A percentile compares a stretch with the other conserved stretches of the same genome.
Conservation (phyloP, 2,113 vertebrate genomes). For the Casuarius casuarius region DNA sequence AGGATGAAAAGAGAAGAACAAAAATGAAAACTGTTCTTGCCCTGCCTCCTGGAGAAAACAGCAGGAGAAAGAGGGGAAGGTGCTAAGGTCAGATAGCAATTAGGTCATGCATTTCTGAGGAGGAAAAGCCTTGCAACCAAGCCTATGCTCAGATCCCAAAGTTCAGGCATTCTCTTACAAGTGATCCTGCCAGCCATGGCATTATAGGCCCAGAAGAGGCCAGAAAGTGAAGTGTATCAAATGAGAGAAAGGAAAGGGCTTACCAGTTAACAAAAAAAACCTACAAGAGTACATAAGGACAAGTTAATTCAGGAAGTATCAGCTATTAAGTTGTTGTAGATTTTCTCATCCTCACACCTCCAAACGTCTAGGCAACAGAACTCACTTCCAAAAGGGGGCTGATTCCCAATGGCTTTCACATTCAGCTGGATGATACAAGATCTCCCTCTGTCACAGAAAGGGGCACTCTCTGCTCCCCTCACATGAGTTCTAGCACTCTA, state of each 20-base stretch:
- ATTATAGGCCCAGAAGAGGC: not conserved
- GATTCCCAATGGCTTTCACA: not conserved
- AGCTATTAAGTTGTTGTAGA: not conserved
- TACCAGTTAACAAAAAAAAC: not conserved
- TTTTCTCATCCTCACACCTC: not conserved
- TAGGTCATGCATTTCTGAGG: slow-evolving; percentile 3
- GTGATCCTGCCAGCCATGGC: not conserved
- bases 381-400: not conserved
- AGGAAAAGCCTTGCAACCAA: not conserved
- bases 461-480: not conserved
- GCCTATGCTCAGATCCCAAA: not conserved
- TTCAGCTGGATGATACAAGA: not conserved
- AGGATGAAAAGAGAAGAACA: not conserved
- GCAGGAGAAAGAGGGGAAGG: not conserved
- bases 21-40: not conserved
- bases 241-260: not conserved
- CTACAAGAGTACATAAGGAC: not conserved
- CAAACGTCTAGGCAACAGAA: not conserved
- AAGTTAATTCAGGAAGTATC: not conserved
- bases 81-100: not conserved
- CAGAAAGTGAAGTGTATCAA: not conserved
- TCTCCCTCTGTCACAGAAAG: not conserved
- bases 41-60: not conserved
- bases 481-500: not conserved
- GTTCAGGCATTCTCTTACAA: not conserved